phyloP scores from a whole-genome alignment of 2,797 vertebrate genomes.

The Aldrovandia affinis region DNA sequence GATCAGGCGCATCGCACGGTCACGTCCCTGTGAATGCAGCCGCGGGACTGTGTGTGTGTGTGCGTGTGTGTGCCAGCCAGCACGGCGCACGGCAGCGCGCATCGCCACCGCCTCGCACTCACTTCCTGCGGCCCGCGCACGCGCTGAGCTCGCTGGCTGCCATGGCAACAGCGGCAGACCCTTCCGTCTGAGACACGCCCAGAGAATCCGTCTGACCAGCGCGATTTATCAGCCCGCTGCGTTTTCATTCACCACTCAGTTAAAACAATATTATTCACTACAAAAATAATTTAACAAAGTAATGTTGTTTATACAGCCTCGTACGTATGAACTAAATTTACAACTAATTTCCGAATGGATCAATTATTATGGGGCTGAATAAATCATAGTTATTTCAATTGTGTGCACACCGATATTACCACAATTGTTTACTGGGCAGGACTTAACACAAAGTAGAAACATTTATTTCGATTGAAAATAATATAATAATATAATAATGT shows the following conservation, averaged over 20 bases:
- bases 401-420: no score
- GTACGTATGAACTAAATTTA: background rate
- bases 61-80: slow-evolving; percentile 5
- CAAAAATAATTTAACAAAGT: no score
- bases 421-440: background rate
- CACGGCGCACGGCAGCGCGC: slow-evolving; percentile 70
- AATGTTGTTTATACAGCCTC: no score
- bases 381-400: no score
- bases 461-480: no score
- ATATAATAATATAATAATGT: no score
- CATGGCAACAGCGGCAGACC: slow-evolving; percentile 53
- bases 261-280: no score
- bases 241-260: background rate
- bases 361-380: no score
- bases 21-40: background rate
- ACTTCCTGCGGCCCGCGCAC: slow-evolving; percentile 77
- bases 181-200: slow-evolving; percentile 67
- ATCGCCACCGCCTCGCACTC: slow-evolving; percentile 71
- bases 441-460: no score
- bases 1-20: background rate
- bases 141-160: slow-evolving; percentile 57
- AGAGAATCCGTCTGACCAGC: slow-evolving; percentile 63
- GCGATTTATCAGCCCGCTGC: slow-evolving; percentile 65
- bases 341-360: background rate
- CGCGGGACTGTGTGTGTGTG: background rate